A percentile compares a stretch with the other conserved stretches of the same genome.
phyloP scores from a whole-genome alignment of 2,113 vertebrate genomes.

The Gopherus evgoodei region DNA sequence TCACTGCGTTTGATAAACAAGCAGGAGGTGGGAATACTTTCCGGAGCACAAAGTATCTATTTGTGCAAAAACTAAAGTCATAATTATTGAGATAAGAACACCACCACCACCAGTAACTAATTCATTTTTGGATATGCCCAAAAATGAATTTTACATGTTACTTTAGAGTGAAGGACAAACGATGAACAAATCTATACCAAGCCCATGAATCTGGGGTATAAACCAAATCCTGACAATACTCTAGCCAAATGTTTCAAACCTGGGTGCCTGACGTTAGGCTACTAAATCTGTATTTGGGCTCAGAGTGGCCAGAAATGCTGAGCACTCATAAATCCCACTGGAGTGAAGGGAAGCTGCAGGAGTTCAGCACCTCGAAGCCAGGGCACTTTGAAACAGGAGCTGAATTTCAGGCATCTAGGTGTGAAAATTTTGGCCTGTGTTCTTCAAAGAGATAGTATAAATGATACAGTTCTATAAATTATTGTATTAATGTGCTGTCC shows the following conservation, averaged over 20 bases:
- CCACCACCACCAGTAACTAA: neutral
- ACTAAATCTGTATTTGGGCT: neutral
- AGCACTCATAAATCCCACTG: neutral
- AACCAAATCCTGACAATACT: neutral
- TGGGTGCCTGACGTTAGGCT: neutral
- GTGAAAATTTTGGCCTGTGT: neutral
- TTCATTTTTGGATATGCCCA: neutral
- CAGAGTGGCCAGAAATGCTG: neutral
- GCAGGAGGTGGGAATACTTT: accelerated
- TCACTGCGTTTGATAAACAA: neutral
- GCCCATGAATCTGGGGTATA: neutral
- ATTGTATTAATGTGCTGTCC: neutral
- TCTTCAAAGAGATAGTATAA: neutral
- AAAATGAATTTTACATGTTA: too few relatives aligned
- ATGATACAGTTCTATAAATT: neutral
- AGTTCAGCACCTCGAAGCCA: accelerated
- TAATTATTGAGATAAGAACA: neutral
- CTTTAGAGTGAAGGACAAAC: neutral
- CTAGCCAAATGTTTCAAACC: neutral
- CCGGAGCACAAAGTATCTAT: accelerated
- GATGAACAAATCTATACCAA: accelerated
- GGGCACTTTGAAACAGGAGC: neutral
- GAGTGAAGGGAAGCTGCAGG: neutral
- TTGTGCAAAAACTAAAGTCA: neutral
- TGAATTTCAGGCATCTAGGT: neutral